These are phyloP conservation scores for Macrosiphum euphorbiae DNA, from an alignment of 2,888 invertebrate genomes.

Conservation along the genomic window DNA sequence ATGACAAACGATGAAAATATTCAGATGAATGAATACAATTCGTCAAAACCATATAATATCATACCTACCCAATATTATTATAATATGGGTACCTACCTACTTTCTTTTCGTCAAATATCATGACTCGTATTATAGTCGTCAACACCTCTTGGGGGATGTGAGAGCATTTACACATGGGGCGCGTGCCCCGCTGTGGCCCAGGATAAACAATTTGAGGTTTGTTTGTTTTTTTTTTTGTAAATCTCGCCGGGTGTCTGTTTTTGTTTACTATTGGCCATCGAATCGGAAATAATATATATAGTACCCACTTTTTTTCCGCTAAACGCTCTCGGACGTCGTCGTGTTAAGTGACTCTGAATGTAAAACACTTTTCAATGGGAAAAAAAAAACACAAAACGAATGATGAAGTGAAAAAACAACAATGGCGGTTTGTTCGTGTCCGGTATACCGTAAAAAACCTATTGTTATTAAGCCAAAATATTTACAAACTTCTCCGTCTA, in stretches of 20 bases:
- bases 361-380: slow-evolving; percentile 63
- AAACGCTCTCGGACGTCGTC: slow-evolving; percentile 59
- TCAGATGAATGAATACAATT: neutral
- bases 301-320: slow-evolving; percentile 27
- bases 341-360: slow-evolving; percentile 60
- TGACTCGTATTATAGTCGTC: neutral
- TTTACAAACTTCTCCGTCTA: slow-evolving; percentile 63
- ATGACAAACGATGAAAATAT: neutral
- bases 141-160: slow-evolving; percentile 31
- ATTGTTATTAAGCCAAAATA: slow-evolving; percentile 65
- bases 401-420: slow-evolving; percentile 60
- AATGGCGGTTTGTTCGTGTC: slow-evolving; percentile 65
- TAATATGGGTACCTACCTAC: neutral
- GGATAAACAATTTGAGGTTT: slow-evolving; percentile 37
- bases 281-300: slow-evolving; percentile 61
- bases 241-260: slow-evolving; percentile 47
- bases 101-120: slow-evolving; percentile 7
- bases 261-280: slow-evolving; percentile 53
- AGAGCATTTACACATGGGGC: slow-evolving; percentile 28
- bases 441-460: slow-evolving; percentile 65
- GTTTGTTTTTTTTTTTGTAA: slow-evolving; percentile 30
- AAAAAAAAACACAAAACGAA: slow-evolving; percentile 52
- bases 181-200: slow-evolving; percentile 58
- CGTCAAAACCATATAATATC: neutral
- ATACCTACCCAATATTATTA: neutral